These are phyloP conservation scores for roundworm (Caenorhabditis elegans) DNA, from an alignment of 1,140 invertebrate genomes.

Conservation along the genomic window WBcel235 BX284606.5:2488001-2488500, in stretches of 20 bases:
- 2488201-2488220: slow-evolving; percentile 21
- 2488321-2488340: neutral
- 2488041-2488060: slow-evolving; percentile 43
- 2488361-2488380: too few species aligned
- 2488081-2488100: slow-evolving; percentile 50
- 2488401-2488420: too few species aligned
- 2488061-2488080: slow-evolving; percentile 51
- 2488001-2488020: neutral
- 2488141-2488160: slow-evolving; percentile 41
- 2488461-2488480: too few species aligned
- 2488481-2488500: too few species aligned
- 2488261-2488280: neutral
- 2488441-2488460: too few species aligned
- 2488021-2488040: slow-evolving; percentile 12
- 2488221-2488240: neutral
- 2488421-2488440: too few species aligned
- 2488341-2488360: neutral
- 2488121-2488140: neutral
- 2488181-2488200: slow-evolving; percentile 20
- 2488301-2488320: neutral
- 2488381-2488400: too few species aligned
- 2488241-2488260: slow-evolving; percentile 3
- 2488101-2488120: slow-evolving; percentile 40
- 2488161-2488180: slow-evolving; percentile 34
- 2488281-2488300: neutral